Evolutionary conservation across 2,113 vertebrate species (phyloP).

Genomic region (Macquaria australasica): DNA sequence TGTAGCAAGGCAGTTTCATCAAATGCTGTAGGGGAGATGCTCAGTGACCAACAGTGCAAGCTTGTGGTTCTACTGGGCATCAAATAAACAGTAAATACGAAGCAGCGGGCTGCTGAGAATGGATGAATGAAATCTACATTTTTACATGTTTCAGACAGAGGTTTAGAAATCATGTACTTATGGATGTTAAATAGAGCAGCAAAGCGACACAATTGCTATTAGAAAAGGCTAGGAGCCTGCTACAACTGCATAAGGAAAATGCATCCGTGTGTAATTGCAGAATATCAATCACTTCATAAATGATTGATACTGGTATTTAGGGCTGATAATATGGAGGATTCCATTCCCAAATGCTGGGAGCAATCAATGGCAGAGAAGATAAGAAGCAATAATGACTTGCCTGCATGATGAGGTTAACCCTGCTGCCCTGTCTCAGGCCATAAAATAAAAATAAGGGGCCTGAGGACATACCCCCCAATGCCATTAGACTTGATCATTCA

Average conservation of each 20-base stretch:
- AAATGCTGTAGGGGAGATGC: not conserved
- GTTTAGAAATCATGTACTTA: constrained; percentile 27
- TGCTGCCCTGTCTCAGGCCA: constrained; percentile 60
- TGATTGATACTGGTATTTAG: constrained; percentile 77
- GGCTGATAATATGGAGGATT: constrained; percentile 70
- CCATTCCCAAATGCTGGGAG: constrained; percentile 76
- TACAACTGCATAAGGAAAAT: constrained; percentile 7
- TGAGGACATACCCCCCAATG: constrained; percentile 35
- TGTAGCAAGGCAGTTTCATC: not conserved
- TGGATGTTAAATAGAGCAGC: constrained; percentile 25
- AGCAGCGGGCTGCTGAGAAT: not conserved
- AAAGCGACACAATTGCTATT: constrained; percentile 4
- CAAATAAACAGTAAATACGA: not conserved
- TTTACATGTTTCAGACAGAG: not conserved
- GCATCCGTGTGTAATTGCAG: constrained; percentile 60
- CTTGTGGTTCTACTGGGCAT: not conserved
- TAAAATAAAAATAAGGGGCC: constrained; percentile 74
- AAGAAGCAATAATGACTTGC: constrained; percentile 76
- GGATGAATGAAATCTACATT: not conserved
- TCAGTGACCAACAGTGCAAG: not conserved
- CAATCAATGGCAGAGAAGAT: constrained; percentile 81
- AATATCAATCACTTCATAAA: constrained; percentile 69
- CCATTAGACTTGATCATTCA: constrained; percentile 65
- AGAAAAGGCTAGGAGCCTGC: constrained; percentile 21
- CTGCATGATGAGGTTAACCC: constrained; percentile 75